These are phyloP conservation scores for Tetropium fuscum DNA, from an alignment of 2,888 invertebrate genomes.

Conservation along the genomic window DNA sequence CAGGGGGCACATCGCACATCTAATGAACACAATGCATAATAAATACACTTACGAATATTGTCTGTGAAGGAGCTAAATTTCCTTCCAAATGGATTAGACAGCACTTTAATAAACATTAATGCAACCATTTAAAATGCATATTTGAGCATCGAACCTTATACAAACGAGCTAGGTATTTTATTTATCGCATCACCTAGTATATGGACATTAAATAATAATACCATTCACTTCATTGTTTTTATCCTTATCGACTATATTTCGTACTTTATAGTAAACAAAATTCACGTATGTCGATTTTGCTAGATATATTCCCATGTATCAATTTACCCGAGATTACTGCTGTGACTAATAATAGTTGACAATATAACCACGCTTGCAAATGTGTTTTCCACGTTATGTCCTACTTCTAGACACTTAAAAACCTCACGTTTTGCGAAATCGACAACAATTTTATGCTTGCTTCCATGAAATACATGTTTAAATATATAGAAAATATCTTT, in stretches of 20 bases:
- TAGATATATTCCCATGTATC: conserved; percentile 18
- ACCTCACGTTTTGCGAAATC: conserved; percentile 43
- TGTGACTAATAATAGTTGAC: conserved; percentile 29
- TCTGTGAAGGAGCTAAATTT: too few species aligned
- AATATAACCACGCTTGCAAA: conserved; percentile 34
- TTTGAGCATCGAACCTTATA: too few species aligned
- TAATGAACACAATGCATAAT: too few species aligned
- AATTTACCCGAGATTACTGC: conserved; percentile 25
- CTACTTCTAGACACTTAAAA: conserved; percentile 36
- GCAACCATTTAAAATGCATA: too few species aligned
- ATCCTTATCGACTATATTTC: conserved; percentile 18
- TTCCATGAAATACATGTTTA: conserved; percentile 1
- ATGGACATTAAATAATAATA: too few species aligned
- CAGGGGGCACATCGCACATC: too few species aligned
- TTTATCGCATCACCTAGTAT: too few species aligned
- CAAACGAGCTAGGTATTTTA: too few species aligned
- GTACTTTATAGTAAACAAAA: conserved; percentile 32
- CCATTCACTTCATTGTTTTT: too few species aligned
- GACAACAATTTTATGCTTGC: conserved; percentile 40
- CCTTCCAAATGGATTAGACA: too few species aligned
- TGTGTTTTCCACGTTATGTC: conserved; percentile 29
- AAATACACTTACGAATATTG: too few species aligned
- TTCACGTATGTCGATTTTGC: conserved; percentile 17
- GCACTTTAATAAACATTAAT: too few species aligned
- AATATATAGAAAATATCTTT: background rate